These are phyloP conservation scores for Erethizon dorsatum DNA, from an alignment of 2,797 vertebrate genomes.

Conservation along the genomic window DNA sequence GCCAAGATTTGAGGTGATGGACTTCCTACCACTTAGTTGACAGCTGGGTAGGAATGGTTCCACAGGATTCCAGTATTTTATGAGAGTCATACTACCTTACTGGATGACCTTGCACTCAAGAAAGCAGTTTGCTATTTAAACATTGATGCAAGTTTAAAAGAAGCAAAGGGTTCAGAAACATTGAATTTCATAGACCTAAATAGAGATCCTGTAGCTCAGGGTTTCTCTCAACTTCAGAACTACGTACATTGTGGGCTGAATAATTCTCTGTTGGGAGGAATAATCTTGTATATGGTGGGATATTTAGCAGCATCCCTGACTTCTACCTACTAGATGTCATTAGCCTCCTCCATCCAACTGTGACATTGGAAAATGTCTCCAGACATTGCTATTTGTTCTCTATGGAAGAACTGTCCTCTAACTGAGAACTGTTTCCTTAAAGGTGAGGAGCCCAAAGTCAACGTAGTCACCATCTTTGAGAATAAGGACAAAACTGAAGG, in stretches of 20 bases:
- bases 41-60: background rate
- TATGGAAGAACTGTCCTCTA: background rate
- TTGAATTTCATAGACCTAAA: background rate
- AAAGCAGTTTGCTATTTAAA: constrained; percentile 4
- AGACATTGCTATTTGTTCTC: background rate
- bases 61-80: background rate
- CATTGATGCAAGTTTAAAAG: constrained; percentile 21
- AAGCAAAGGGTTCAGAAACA: constrained; percentile 54
- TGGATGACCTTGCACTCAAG: constrained; percentile 39
- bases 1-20: background rate
- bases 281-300: background rate
- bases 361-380: background rate
- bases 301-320: background rate
- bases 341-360: background rate
- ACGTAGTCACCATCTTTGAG: background rate
- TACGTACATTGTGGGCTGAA: background rate
- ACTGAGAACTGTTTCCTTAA: background rate
- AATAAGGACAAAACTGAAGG: background rate
- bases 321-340: background rate
- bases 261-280: background rate
- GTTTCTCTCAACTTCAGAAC: background rate
- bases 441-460: background rate
- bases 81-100: background rate
- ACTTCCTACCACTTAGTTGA: background rate
- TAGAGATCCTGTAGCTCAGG: background rate